Evolutionary conservation across 2,113 vertebrate genomes (phyloP).

Genomic region (Gulo gulo): DNA sequence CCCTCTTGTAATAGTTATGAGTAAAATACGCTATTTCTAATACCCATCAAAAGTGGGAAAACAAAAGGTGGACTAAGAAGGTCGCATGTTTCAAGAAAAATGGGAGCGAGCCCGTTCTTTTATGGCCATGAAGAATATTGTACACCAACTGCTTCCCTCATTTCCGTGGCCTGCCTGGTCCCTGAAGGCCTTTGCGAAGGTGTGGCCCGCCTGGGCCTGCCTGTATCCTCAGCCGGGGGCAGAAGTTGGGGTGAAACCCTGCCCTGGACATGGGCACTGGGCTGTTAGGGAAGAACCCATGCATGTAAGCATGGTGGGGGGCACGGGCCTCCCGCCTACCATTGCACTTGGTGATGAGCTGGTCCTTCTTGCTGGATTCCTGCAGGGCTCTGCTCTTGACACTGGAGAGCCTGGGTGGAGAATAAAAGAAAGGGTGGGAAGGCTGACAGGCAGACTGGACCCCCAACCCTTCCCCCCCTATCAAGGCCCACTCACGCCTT

Average conservation of each 20-base stretch:
- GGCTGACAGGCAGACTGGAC: background rate
- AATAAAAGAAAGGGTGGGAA: background rate
- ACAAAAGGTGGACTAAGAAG: slow-evolving; percentile 71
- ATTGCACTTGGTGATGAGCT: slow-evolving; percentile 79
- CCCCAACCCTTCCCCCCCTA: background rate
- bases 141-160: slow-evolving; percentile 59
- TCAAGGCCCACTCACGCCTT: slow-evolving; percentile 73
- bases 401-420: slow-evolving; percentile 54
- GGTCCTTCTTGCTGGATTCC: slow-evolving; percentile 75
- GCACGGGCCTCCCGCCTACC: slow-evolving; percentile 66
- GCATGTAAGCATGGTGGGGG: slow-evolving; percentile 43
- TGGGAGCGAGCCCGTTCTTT: slow-evolving; percentile 72
- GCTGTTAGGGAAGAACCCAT: slow-evolving; percentile 53
- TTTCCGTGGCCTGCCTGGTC: slow-evolving; percentile 74
- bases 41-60: slow-evolving; percentile 42
- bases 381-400: slow-evolving; percentile 64
- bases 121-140: slow-evolving; percentile 73
- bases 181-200: slow-evolving; percentile 73
- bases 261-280: slow-evolving; percentile 41
- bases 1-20: background rate
- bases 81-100: slow-evolving; percentile 66
- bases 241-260: slow-evolving; percentile 72
- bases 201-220: slow-evolving; percentile 60
- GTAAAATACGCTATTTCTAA: slow-evolving; percentile 40
- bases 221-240: slow-evolving; percentile 68